These are phyloP conservation scores for Medauroidea extradentata DNA, from an alignment of 1,140 invertebrate species.

Conservation along the genomic window DNA sequence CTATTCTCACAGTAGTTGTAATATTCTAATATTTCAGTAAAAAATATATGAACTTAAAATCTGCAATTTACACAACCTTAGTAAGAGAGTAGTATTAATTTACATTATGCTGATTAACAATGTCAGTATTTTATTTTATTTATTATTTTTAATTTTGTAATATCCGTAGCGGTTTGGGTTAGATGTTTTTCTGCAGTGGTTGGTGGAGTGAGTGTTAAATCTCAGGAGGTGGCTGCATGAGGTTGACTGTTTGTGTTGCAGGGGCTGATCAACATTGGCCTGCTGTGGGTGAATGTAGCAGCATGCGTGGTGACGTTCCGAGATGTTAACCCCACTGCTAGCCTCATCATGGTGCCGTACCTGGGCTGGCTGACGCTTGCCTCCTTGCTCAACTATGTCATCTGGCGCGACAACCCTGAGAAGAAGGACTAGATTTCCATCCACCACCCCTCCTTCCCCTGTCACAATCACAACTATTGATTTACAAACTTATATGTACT, in stretches of 20 bases:
- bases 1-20: too few relatives aligned
- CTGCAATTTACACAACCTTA: too few relatives aligned
- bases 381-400: slow-evolving; percentile 56
- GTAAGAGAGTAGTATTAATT: too few relatives aligned
- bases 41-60: too few relatives aligned
- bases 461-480: too few relatives aligned
- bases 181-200: slow-evolving; percentile 9
- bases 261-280: slow-evolving; percentile 65
- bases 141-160: too few relatives aligned
- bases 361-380: slow-evolving; percentile 72
- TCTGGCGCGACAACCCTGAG: slow-evolving; percentile 61
- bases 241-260: slow-evolving; percentile 49
- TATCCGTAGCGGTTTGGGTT: slow-evolving; percentile 5
- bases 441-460: too few relatives aligned
- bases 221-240: slow-evolving; percentile 1
- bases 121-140: too few relatives aligned
- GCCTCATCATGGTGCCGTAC: slow-evolving; percentile 71
- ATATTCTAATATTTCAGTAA: too few relatives aligned
- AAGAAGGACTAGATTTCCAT: too few relatives aligned
- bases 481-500: too few relatives aligned
- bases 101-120: too few relatives aligned
- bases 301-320: slow-evolving; percentile 62
- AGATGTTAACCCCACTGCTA: slow-evolving; percentile 62
- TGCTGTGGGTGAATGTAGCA: slow-evolving; percentile 57
- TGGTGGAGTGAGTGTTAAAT: neutral